Evolutionary conservation across 2,888 invertebrate species (phyloP), one percentile per base, ranked within the genome.

Genomic region (Volucella zonaria): DNA sequence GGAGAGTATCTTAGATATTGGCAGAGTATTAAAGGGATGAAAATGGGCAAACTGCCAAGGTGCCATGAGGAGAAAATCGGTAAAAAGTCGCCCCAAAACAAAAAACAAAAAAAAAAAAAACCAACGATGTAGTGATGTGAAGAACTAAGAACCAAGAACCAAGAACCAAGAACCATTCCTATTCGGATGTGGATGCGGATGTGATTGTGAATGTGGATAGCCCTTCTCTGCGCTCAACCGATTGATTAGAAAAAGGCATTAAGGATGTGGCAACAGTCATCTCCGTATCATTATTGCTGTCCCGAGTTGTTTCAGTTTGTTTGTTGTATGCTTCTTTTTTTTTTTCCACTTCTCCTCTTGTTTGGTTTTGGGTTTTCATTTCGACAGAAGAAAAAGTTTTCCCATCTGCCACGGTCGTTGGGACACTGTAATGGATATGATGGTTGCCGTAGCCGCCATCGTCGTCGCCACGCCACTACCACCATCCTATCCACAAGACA

Each of bases 221-320:
- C 54, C 71, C 51, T 74, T 74, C 71, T 68, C 70, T 78, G 76
- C 73, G 71, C 82, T 66, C 78, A 70, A 80, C 68, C 87, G 82
- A 87, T 87, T 87, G 87, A 87, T 87, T 87, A 87, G 85, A 68
- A 86, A 87, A 82, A 79, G 70, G 73, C 86, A 86, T 87, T 86
- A 87, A 86, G 86, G 82, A 82, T 80, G 80, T 67, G 81, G 75
- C 64, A 79, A 80, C 71, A 79, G 74, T 79, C 78, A 71, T 80
- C 79, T 76, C 66, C 23, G 74, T 67, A 73, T 79, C 76, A 80
- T 75, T 83, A 68, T 74, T 76, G 75, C 79, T 71, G 68, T 74
- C 79, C 82, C 14, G 15, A 54, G 52, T 61, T 67, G 75, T 58
- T 54, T 58, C 56, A 49, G 43, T 58, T 31, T 31, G 31, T 66